These are phyloP conservation scores for Chionomys nivalis DNA, from an alignment of 2,113 vertebrate species.

Conservation along the genomic window DNA sequence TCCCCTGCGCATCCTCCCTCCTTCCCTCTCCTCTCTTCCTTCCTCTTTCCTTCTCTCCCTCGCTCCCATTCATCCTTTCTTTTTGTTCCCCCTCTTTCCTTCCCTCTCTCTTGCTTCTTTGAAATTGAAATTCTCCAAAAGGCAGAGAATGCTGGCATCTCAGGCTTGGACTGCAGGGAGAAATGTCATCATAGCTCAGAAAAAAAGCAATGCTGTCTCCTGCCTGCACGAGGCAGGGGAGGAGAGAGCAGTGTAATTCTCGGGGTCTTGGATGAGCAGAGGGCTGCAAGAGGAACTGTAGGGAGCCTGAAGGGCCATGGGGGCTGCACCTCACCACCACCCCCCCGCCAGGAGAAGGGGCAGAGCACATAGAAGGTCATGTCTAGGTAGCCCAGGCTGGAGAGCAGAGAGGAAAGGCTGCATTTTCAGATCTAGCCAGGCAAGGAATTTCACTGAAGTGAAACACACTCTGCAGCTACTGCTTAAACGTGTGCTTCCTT, in stretches of 20 bases:
- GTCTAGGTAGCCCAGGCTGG: neutral
- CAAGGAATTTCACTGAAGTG: slow-evolving; percentile 9
- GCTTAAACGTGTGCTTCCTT: slow-evolving; percentile 52
- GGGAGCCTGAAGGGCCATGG: neutral
- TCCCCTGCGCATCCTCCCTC: neutral
- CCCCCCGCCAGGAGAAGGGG: neutral
- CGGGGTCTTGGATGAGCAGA: neutral
- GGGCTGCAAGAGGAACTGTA: neutral
- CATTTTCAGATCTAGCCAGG: neutral
- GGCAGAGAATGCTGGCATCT: neutral
- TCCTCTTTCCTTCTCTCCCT: rapidly evolving
- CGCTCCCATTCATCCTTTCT: rapidly evolving
- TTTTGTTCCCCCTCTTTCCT: neutral
- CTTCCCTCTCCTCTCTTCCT: neutral
- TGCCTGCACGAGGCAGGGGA: neutral
- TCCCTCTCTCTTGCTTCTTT: neutral
- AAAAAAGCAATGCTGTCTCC: neutral
- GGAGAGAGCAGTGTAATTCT: neutral
- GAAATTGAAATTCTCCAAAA: neutral
- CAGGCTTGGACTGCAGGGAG: neutral
- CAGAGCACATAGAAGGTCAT: rapidly evolving
- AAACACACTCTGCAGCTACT: slow-evolving; percentile 40
- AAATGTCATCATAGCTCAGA: neutral
- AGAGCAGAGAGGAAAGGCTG: neutral
- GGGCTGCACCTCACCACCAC: neutral